These are phyloP conservation scores for Zaprionus taronus DNA, from an alignment of 1,140 invertebrate genomes.

Conservation along the genomic window DNA sequence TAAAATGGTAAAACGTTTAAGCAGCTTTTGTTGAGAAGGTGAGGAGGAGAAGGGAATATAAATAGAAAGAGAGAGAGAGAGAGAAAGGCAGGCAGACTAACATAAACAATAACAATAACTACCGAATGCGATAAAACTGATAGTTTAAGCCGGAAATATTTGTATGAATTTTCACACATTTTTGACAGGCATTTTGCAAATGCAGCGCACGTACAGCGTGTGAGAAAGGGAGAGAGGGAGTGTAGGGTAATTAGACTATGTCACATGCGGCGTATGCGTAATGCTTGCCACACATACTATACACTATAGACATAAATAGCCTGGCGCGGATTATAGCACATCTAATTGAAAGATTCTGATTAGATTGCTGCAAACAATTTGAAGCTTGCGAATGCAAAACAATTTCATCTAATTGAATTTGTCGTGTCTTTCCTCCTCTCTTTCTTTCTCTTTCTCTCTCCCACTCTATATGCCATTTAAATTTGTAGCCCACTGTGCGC, in stretches of 20 bases:
- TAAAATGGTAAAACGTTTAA: constrained; percentile 50
- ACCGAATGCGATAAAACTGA: constrained; percentile 22
- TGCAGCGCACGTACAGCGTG: constrained; percentile 32
- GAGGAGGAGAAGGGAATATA: background rate
- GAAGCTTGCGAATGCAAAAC: constrained; percentile 15
- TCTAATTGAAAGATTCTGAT: constrained; percentile 22
- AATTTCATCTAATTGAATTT: constrained; percentile 23
- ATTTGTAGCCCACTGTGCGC: background rate
- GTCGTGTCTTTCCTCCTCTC: background rate
- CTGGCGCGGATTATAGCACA: constrained; percentile 4
- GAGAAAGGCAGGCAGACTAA: constrained; percentile 1
- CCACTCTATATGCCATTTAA: background rate
- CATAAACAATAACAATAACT: constrained; percentile 40
- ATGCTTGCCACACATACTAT: background rate
- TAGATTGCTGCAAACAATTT: constrained; percentile 11
- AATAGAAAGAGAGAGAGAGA: no score
- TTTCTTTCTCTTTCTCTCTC: background rate
- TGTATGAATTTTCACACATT: constrained; percentile 23
- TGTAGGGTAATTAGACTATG: background rate
- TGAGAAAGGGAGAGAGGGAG: background rate
- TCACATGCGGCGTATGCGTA: constrained; percentile 24
- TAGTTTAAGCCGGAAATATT: constrained; percentile 11
- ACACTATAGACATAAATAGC: background rate
- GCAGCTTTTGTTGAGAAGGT: constrained; percentile 45
- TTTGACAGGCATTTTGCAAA: constrained; percentile 24